Evolutionary conservation across 2,797 vertebrate species (phyloP), one percentile per base, ranked within the genome.

Genomic region (Pangasius djambal): DNA sequence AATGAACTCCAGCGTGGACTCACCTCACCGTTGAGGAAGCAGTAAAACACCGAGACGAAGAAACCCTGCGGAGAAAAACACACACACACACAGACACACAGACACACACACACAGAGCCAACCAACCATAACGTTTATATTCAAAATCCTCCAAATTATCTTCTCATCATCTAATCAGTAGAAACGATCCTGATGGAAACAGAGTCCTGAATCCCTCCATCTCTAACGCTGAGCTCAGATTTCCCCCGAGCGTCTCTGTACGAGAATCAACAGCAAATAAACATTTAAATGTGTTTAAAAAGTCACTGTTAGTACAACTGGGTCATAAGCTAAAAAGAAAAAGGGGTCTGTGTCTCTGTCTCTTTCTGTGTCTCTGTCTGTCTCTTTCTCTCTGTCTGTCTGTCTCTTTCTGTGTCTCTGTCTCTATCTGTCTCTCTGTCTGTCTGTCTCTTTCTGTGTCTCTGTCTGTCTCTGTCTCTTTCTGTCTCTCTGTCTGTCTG

Each of bases 31-130:
- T 99, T 99, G 91, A 99, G 96, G 95, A 99, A 99, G 95, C 99
- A 99, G 95, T 99, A 99, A 96, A 99, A 99, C 86, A 99, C 98
- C 2, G 99, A 99, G 89, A 99, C 98, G 90, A 99, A 99, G 94
- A 99, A 99, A 22, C 98, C 98, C 97, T 97, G 93, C 18, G 65
- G 74, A 65, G 52, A 89, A 74, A 89, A 28, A 84, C 40, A 84
- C 83, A 87, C 44, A 83, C 77, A 79, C 50, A 40, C 37, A 52
- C 59, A 87, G 72, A 89, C 57, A 85, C 31, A 88, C 25, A 88
- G 40, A 84, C 40, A 84, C 83, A 87, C 44, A 83, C 77, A 79
- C 50, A 40, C 37, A 52, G 20, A 87, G 16, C 5, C 6, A 48
- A 48, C 2, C 37, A 48, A 78, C 48, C 9, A 1, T 55, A 55